These are phyloP conservation scores for Drosophila demipolita DNA, from an alignment of 2,888 invertebrate species.

Conservation along the genomic window DNA sequence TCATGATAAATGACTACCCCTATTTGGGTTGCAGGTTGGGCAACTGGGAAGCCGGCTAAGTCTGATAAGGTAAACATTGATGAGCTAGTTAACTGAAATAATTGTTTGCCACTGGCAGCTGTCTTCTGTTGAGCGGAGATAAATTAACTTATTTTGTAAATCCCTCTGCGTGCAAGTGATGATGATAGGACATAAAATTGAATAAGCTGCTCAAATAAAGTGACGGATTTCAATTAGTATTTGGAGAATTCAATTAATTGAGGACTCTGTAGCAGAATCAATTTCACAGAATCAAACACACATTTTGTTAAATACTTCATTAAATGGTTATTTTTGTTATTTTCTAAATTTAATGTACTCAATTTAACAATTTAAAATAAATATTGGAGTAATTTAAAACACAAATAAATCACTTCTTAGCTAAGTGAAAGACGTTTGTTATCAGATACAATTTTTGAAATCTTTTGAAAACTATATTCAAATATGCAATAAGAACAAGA, in stretches of 20 bases:
- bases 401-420: neutral
- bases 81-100: conserved; percentile 58
- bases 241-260: neutral
- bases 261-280: neutral
- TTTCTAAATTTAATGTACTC: neutral
- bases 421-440: accelerated
- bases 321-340: neutral
- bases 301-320: neutral
- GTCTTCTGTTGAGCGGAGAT: neutral
- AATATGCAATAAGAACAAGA: neutral
- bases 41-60: neutral
- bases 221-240: conserved; percentile 7
- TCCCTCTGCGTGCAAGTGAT: conserved; percentile 1
- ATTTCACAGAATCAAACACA: neutral
- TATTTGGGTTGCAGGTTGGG: conserved; percentile 23
- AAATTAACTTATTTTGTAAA: conserved; percentile 28
- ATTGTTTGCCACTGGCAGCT: conserved; percentile 40
- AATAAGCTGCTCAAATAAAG: conserved; percentile 1
- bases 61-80: conserved; percentile 44
- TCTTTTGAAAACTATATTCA: neutral
- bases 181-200: conserved; percentile 8
- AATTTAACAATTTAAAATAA: neutral
- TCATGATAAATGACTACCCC: conserved; percentile 32
- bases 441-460: neutral
- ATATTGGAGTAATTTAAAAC: neutral